These are phyloP conservation scores for Miniopterus natalensis DNA, from an alignment of 2,113 vertebrate species.

Conservation along the genomic window DNA sequence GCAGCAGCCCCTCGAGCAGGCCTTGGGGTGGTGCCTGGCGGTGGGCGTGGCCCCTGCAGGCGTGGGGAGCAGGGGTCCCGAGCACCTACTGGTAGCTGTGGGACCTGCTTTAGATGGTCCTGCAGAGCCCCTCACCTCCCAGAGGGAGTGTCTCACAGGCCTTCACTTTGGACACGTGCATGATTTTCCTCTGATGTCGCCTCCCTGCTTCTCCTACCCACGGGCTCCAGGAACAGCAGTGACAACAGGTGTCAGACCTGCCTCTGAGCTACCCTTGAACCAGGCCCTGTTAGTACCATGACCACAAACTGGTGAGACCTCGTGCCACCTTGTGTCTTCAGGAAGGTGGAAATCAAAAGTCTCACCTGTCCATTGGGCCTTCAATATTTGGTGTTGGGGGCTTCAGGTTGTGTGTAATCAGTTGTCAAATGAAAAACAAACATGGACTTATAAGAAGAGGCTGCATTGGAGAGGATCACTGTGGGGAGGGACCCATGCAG, in stretches of 20 bases:
- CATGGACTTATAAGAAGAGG: not conserved
- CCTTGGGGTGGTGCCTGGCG: no score
- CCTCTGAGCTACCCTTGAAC: not conserved
- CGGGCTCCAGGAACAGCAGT: not conserved
- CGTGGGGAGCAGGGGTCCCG: not conserved
- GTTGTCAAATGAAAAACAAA: not conserved
- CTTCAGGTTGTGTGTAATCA: not conserved
- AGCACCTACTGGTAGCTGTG: not conserved
- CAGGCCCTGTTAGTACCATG: not conserved
- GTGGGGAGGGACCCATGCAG: fast-evolving
- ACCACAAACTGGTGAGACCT: not conserved
- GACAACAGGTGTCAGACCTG: not conserved
- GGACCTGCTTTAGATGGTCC: not conserved
- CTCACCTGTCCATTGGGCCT: not conserved
- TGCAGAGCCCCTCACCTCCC: not conserved
- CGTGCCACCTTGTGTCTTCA: not conserved
- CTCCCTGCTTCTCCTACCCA: not conserved
- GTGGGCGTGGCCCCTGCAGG: not conserved
- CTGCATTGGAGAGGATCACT: not conserved
- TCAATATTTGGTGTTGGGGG: not conserved
- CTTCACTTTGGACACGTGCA: no score
- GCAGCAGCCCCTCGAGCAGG: no score
- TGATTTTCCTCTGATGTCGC: not conserved
- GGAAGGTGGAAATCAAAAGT: not conserved
- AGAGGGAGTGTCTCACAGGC: not conserved